phyloP scores from a whole-genome alignment of 2,113 vertebrate genomes.

The Chionodraco myersi region DNA sequence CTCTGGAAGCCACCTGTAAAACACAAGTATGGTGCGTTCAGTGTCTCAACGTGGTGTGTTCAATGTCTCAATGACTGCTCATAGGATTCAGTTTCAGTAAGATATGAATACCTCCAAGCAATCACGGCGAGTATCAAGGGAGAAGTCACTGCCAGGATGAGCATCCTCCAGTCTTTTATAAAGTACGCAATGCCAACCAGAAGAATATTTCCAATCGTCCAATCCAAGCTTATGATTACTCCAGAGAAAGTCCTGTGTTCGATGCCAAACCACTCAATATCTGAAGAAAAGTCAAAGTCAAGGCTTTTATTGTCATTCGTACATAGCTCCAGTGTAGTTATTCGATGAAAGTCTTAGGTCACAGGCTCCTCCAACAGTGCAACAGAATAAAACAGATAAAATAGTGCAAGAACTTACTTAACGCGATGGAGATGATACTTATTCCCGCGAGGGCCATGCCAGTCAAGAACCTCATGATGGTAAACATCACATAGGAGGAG shows the following conservation, averaged over 20 bases:
- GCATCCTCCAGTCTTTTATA: conserved; percentile 80
- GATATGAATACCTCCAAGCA: conserved; percentile 76
- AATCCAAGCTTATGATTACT: conserved; percentile 78
- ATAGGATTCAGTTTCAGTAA: not conserved
- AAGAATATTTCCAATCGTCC: conserved; percentile 77
- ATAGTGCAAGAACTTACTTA: no score
- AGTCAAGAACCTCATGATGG: no score
- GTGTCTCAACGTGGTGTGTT: not conserved
- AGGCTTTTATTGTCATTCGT: no score
- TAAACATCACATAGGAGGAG: no score
- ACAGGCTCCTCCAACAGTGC: no score
- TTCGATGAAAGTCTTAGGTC: no score
- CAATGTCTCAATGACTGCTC: not conserved
- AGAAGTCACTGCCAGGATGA: conserved; percentile 75
- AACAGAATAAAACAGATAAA: no score
- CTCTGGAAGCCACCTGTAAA: conserved; percentile 91
- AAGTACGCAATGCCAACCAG: conserved; percentile 72
- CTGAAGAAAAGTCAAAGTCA: conserved; percentile 51
- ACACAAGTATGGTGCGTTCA: conserved; percentile 2
- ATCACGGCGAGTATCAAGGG: conserved; percentile 75
- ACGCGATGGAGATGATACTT: no score
- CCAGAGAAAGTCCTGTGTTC: conserved; percentile 79
- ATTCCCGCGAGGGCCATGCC: no score
- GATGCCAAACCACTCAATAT: conserved; percentile 82
- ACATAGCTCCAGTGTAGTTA: no score